phyloP scores from a whole-genome alignment of 2,113 vertebrate species.

The Lasiurus cinereus region DNA sequence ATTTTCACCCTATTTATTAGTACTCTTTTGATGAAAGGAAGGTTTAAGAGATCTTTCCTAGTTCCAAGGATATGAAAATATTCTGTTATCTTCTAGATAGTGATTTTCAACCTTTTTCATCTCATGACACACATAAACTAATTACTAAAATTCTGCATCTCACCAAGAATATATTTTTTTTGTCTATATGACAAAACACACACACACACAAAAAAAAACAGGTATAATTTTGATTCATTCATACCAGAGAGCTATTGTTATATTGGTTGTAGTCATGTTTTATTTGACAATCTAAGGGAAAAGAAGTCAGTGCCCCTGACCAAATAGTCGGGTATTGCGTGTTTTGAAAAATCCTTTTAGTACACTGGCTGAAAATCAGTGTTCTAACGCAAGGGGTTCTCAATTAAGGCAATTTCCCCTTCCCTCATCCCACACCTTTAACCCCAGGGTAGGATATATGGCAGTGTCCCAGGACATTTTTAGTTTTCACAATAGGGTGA shows the following conservation, averaged over 20 bases:
- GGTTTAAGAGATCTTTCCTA: background rate
- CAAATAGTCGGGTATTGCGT: background rate
- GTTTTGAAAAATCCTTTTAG: background rate
- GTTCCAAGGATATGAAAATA: background rate
- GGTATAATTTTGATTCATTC: background rate
- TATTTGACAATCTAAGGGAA: background rate
- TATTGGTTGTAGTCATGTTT: background rate
- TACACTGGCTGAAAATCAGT: background rate
- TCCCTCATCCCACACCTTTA: background rate
- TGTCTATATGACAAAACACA: background rate
- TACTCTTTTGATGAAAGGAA: conserved; percentile 50
- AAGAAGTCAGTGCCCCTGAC: background rate
- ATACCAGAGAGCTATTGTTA: background rate
- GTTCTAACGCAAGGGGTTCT: background rate
- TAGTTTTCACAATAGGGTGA: background rate
- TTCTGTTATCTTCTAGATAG: background rate
- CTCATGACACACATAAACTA: background rate
- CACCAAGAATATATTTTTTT: background rate
- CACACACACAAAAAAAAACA: background rate
- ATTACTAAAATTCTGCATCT: background rate
- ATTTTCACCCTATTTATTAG: background rate
- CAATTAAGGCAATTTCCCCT: background rate
- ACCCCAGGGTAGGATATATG: background rate
- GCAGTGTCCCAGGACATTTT: background rate
- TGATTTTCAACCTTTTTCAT: background rate